Percentiles rank a stretch among this genome's conserved stretches.
Evolutionary conservation across 2,888 invertebrate genomes (phyloP).

Genomic region (Nasonovia ribisnigri): DNA sequence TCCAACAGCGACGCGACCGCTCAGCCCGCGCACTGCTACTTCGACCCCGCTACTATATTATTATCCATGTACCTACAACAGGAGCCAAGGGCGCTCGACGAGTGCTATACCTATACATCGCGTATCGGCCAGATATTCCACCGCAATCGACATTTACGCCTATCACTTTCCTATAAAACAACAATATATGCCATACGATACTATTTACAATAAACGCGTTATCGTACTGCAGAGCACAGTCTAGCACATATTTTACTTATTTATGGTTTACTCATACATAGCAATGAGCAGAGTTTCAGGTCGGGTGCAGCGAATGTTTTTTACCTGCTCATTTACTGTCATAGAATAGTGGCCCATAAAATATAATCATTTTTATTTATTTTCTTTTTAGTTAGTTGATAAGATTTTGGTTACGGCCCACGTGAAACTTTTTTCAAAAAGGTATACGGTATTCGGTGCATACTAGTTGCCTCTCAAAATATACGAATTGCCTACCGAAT

Average conservation of each 20-base stretch:
- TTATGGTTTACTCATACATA: neutral
- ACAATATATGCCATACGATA: neutral
- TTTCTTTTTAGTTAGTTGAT: neutral
- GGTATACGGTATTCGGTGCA: too few species aligned
- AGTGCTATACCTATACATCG: neutral
- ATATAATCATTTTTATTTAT: neutral
- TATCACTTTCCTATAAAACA: neutral
- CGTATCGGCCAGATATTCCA: neutral
- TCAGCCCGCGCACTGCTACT: neutral
- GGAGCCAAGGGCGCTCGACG: slow-evolving; percentile 43
- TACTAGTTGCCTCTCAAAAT: too few species aligned
- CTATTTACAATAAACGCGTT: neutral
- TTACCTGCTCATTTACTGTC: neutral
- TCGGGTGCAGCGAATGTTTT: neutral
- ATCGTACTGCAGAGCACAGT: neutral
- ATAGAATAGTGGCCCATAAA: neutral
- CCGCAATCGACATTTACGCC: neutral
- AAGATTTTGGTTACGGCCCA: neutral
- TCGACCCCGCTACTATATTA: neutral
- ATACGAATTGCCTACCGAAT: too few species aligned
- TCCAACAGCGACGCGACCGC: slow-evolving; percentile 29
- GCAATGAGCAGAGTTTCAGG: neutral
- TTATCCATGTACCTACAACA: neutral
- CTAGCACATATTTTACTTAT: neutral
- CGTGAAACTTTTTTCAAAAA: too few species aligned